Percentiles rank a stretch among this genome's conserved stretches.
phyloP scores from a whole-genome alignment of 2,888 invertebrate species.

The Octodonta nipae region DNA sequence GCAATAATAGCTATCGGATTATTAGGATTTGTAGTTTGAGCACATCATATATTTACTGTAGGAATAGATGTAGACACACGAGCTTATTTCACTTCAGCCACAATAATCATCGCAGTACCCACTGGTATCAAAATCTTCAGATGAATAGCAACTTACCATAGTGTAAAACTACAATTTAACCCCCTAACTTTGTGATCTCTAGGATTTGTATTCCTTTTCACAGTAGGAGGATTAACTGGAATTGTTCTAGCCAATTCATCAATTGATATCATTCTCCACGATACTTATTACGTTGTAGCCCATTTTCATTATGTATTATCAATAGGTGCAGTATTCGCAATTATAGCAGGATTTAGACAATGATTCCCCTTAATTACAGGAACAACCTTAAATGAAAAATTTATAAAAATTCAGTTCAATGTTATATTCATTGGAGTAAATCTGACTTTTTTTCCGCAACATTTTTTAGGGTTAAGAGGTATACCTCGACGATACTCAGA shows the following conservation, averaged over 20 bases:
- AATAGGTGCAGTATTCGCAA: slow-evolving; percentile 13
- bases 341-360: slow-evolving; percentile 7
- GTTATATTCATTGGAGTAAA: slow-evolving; percentile 64
- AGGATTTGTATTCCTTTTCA: slow-evolving; percentile 69
- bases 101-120: too few relatives aligned
- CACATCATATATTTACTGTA: too few relatives aligned
- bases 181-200: slow-evolving; percentile 51
- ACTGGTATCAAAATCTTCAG: too few relatives aligned
- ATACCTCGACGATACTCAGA: slow-evolving; percentile 62
- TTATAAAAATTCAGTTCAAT: too few relatives aligned
- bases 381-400: too few relatives aligned
- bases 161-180: slow-evolving; percentile 44
- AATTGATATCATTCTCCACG: slow-evolving; percentile 63
- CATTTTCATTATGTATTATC: too few relatives aligned
- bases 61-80: too few relatives aligned
- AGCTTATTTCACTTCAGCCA: slow-evolving; percentile 72
- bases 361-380: slow-evolving; percentile 8
- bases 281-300: slow-evolving; percentile 71
- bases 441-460: slow-evolving; percentile 68
- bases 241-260: slow-evolving; percentile 60
- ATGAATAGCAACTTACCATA: too few relatives aligned
- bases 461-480: slow-evolving; percentile 56
- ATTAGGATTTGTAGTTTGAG: too few relatives aligned
- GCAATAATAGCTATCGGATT: too few relatives aligned
- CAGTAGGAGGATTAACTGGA: slow-evolving; percentile 58